Conservation (phyloP, 1,140 invertebrate species). For the Sogatella furcifera region DNA sequence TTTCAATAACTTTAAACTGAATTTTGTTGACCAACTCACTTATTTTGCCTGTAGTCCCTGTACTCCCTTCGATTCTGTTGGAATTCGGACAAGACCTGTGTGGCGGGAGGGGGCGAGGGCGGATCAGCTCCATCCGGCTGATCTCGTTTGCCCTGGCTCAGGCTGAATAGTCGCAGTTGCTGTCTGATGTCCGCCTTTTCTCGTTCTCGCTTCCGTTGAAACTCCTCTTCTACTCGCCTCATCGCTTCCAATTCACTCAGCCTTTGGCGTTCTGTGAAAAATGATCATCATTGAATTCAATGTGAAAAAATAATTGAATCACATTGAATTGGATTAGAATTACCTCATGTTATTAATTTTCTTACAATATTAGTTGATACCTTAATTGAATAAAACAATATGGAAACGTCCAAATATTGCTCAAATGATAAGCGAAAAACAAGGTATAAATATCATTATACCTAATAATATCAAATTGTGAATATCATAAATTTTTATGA, state of each 20-base stretch:
- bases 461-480: too few relatives aligned
- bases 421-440: too few relatives aligned
- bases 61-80: constrained; percentile 37
- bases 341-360: too few relatives aligned
- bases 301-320: too few relatives aligned
- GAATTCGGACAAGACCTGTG: constrained; percentile 36
- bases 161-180: constrained; percentile 53
- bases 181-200: constrained; percentile 65
- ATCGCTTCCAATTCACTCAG: constrained; percentile 65
- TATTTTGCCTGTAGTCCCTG: constrained; percentile 36
- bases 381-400: too few relatives aligned
- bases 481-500: too few relatives aligned
- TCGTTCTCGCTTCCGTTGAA: constrained; percentile 56
- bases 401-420: too few relatives aligned
- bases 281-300: not conserved
- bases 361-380: too few relatives aligned
- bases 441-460: too few relatives aligned
- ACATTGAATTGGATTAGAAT: too few relatives aligned
- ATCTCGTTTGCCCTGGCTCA: constrained; percentile 26
- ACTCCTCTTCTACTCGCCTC: constrained; percentile 61
- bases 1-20: too few relatives aligned
- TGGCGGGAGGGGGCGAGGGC: constrained; percentile 19
- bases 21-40: too few relatives aligned
- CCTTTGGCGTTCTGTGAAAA: constrained; percentile 46
- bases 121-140: constrained; percentile 17